phyloP scores from a whole-genome alignment of 2,888 invertebrate species.

The Eristalinus sepulchralis region DNA sequence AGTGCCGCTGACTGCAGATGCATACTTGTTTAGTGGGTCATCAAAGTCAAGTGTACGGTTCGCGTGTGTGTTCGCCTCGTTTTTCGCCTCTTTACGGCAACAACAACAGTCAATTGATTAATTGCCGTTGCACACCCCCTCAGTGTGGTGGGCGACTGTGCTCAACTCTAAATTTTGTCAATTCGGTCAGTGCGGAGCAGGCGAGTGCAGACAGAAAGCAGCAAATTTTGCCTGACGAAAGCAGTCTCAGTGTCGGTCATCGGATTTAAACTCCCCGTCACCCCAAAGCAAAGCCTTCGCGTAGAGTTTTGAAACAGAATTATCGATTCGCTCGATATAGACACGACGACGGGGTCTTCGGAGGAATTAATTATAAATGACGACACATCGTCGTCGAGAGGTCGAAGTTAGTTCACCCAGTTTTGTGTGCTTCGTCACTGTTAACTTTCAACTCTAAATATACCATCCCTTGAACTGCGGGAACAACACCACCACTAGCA shows the following conservation, averaged over 20 bases:
- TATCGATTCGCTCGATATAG: conserved; percentile 59
- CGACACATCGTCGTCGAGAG: conserved; percentile 47
- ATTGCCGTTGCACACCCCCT: conserved; percentile 28
- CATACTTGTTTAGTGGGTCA: conserved; percentile 45
- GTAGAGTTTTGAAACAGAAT: conserved; percentile 41
- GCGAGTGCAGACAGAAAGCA: background rate
- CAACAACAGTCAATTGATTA: conserved; percentile 50
- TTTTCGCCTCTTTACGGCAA: background rate
- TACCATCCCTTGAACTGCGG: background rate
- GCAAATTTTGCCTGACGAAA: conserved; percentile 20
- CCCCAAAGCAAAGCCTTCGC: background rate
- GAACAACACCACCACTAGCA: background rate
- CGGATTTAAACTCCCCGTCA: background rate
- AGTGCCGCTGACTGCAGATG: conserved; percentile 11
- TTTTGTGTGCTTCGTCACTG: conserved; percentile 24
- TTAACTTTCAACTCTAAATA: conserved; percentile 49
- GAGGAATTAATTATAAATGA: conserved; percentile 70
- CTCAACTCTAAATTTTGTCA: background rate
- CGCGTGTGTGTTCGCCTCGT: conserved; percentile 9
- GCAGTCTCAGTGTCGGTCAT: conserved; percentile 6
- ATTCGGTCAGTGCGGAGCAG: background rate
- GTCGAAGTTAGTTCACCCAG: conserved; percentile 39
- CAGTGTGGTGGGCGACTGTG: background rate
- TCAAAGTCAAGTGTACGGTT: conserved; percentile 20
- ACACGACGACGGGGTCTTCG: conserved; percentile 41